A percentile compares a stretch with the other conserved stretches of the same genome.
These are phyloP conservation scores for Perithous albicinctus DNA, from an alignment of 2,888 invertebrate genomes.

Conservation along the genomic window DNA sequence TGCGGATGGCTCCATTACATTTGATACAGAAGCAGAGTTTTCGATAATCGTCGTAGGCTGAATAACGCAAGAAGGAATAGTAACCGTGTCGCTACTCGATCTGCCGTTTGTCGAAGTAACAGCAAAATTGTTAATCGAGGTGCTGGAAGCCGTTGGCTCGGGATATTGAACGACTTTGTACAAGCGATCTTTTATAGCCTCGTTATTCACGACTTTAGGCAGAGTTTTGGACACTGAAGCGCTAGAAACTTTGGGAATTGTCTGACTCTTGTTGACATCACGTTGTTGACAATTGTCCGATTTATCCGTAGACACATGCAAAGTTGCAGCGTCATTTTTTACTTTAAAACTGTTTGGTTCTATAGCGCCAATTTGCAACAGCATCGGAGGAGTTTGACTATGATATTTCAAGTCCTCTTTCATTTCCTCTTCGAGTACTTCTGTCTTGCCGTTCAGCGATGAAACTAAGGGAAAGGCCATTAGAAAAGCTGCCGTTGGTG, in stretches of 20 bases:
- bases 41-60: constrained; percentile 41
- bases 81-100: constrained; percentile 37
- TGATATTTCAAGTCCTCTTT: constrained; percentile 84
- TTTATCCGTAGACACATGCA: not conserved
- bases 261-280: constrained; percentile 47
- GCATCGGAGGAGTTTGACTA: constrained; percentile 83
- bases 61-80: constrained; percentile 18
- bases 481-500: constrained; percentile 92
- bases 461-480: constrained; percentile 91
- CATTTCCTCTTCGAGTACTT: constrained; percentile 86
- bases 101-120: constrained; percentile 41
- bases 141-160: constrained; percentile 51
- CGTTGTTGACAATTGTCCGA: constrained; percentile 26
- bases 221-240: constrained; percentile 72
- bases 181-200: constrained; percentile 79
- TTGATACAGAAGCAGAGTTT: constrained; percentile 5
- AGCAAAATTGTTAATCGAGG: constrained; percentile 52
- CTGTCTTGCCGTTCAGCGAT: constrained; percentile 86
- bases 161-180: constrained; percentile 78
- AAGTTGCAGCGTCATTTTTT: constrained; percentile 71
- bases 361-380: constrained; percentile 82
- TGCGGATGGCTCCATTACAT: constrained; percentile 16
- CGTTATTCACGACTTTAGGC: constrained; percentile 80
- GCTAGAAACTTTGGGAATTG: constrained; percentile 61
- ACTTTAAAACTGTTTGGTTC: constrained; percentile 83